These are phyloP conservation scores for Romanogobio albipinnatus DNA, from an alignment of 2,113 vertebrate species.

Conservation along the genomic window DNA sequence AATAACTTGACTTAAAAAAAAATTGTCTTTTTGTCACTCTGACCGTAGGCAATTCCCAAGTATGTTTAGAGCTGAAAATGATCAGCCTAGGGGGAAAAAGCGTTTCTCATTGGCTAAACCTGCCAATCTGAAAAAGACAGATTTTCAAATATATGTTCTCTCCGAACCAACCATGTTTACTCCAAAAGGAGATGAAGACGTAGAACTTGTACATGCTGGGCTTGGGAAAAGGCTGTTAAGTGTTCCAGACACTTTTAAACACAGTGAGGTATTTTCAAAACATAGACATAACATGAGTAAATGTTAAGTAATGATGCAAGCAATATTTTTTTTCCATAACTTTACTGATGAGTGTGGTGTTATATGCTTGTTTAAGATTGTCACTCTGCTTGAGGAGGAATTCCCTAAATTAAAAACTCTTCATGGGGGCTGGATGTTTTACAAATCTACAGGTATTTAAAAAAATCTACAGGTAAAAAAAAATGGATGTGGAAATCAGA, in stretches of 20 bases:
- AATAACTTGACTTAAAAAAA: no score
- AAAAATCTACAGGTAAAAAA: no score
- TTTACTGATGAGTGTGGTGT: background rate
- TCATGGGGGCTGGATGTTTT: slow-evolving; percentile 23
- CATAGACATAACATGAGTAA: no score
- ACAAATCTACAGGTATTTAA: background rate
- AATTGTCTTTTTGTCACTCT: background rate
- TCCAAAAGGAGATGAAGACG: slow-evolving; percentile 6
- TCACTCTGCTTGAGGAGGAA: background rate
- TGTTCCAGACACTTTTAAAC: background rate
- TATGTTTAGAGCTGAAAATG: background rate
- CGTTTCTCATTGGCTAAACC: background rate
- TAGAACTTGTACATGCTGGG: slow-evolving; percentile 22
- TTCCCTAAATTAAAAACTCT: slow-evolving; percentile 16
- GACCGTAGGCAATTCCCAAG: background rate
- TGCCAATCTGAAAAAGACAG: slow-evolving; percentile 13
- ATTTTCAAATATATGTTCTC: slow-evolving; percentile 15
- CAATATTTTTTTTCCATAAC: background rate
- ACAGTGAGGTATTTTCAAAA: slow-evolving; percentile 18
- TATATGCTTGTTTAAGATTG: slow-evolving; percentile 11
- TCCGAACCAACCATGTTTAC: background rate
- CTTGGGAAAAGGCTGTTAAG: slow-evolving; percentile 5
- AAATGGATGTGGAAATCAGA: no score
- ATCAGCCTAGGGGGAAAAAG: background rate
- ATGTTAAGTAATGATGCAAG: background rate